Percentiles rank a stretch among this genome's conserved stretches.
Evolutionary conservation across 2,888 invertebrate species (phyloP).

Genomic region (Nemoura dubitans): DNA sequence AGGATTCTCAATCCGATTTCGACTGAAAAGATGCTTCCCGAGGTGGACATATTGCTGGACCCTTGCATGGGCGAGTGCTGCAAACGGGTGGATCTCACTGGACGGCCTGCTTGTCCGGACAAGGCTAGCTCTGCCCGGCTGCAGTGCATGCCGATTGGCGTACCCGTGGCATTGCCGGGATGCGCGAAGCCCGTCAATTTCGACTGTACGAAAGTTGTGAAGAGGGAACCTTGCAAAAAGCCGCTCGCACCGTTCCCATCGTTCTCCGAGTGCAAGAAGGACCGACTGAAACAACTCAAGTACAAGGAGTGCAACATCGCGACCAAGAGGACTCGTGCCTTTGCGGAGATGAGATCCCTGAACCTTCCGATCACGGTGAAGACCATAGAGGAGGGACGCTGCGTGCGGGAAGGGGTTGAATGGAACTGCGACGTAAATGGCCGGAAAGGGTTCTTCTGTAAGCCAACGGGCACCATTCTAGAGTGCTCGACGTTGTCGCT

Average conservation of each 20-base stretch:
- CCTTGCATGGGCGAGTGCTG: conserved; percentile 18
- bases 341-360: not conserved
- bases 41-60: not conserved
- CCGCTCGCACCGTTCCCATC: conserved; percentile 16
- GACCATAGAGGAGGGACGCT: not conserved
- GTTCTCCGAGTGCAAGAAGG: conserved; percentile 10
- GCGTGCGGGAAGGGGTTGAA: not conserved
- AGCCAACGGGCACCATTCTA: not conserved
- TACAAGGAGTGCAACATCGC: not conserved
- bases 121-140: conserved; percentile 13
- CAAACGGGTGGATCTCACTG: not conserved
- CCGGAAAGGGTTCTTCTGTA: not conserved
- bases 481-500: not conserved
- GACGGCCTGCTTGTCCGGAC: not conserved
- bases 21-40: not conserved
- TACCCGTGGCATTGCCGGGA: not conserved
- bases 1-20: not conserved
- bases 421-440: not conserved
- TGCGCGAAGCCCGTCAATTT: not conserved
- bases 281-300: not conserved
- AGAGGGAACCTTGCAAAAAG: not conserved
- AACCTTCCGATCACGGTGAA: not conserved
- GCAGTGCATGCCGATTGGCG: not conserved
- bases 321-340: not conserved
- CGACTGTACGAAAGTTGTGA: not conserved